A percentile compares a stretch with the other conserved stretches of the same genome.
phyloP scores from a whole-genome alignment of 2,797 vertebrate species.

The Alcedo atthis region DNA sequence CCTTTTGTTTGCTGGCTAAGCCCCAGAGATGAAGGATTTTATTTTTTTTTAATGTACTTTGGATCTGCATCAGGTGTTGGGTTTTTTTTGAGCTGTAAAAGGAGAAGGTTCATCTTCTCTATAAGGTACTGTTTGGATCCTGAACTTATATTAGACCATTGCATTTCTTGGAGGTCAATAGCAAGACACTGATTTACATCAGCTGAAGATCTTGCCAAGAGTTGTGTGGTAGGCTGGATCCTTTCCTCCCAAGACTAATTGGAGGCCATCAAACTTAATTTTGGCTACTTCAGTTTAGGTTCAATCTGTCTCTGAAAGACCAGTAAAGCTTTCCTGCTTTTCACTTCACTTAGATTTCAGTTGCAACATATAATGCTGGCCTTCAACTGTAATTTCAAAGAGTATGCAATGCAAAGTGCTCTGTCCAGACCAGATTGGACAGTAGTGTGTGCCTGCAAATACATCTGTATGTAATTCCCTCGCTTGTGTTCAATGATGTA shows the following conservation, averaged over 20 bases:
- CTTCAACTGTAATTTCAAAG: slow-evolving; percentile 57
- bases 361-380: background rate
- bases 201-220: slow-evolving; percentile 35
- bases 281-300: slow-evolving; percentile 45
- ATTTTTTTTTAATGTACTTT: background rate
- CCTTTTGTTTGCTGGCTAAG: background rate
- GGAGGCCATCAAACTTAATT: slow-evolving; percentile 65
- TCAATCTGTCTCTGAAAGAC: slow-evolving; percentile 40
- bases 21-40: background rate
- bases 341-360: slow-evolving; percentile 20
- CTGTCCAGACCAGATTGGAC: background rate
- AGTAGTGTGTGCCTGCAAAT: background rate
- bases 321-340: slow-evolving; percentile 41
- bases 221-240: slow-evolving; percentile 53
- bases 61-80: background rate
- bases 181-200: slow-evolving; percentile 63
- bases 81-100: slow-evolving; percentile 16
- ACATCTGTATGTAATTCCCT: slow-evolving; percentile 65
- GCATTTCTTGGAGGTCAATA: slow-evolving; percentile 27
- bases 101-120: slow-evolving; percentile 44
- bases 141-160: slow-evolving; percentile 43
- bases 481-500: background rate
- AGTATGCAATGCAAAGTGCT: background rate
- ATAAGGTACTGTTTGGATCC: slow-evolving; percentile 55
- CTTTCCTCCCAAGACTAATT: slow-evolving; percentile 56